phyloP scores from a whole-genome alignment of 2,113 vertebrate genomes.

The Eurypyga helias region DNA sequence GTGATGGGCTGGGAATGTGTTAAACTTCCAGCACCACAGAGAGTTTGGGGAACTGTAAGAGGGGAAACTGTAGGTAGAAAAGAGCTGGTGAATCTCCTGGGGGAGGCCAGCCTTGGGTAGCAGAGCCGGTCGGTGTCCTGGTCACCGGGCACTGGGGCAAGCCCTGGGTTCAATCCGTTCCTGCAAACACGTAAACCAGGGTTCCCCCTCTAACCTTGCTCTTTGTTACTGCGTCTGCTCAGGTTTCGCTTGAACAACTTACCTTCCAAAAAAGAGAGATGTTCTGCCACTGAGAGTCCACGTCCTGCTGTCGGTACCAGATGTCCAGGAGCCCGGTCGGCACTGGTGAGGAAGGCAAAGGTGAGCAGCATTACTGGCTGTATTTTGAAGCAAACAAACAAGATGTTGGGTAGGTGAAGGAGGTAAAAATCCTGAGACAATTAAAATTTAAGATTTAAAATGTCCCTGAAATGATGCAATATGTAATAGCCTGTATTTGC shows the following conservation, averaged over 20 bases:
- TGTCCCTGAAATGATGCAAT: rapidly evolving
- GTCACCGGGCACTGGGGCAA: neutral
- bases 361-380: neutral
- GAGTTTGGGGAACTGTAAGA: neutral
- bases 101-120: neutral
- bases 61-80: neutral
- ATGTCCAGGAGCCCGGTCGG: slow-evolving; percentile 60
- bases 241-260: neutral
- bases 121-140: rapidly evolving
- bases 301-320: slow-evolving; percentile 67
- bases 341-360: slow-evolving; percentile 15
- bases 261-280: slow-evolving; percentile 82
- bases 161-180: neutral
- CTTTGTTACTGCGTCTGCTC: neutral
- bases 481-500: rapidly evolving
- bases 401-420: rapidly evolving
- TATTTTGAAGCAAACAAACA: too few relatives aligned
- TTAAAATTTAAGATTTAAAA: rapidly evolving
- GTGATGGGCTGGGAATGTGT: neutral
- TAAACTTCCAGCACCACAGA: neutral
- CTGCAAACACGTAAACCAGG: neutral
- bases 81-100: rapidly evolving
- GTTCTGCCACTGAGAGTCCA: neutral
- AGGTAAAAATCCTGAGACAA: neutral
- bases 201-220: neutral